Evolutionary conservation across 2,113 vertebrate species (phyloP).

Genomic region (human (Homo sapiens)): GRCh38 chr7:122013001-122013500

Average conservation of each 20-base stretch:
- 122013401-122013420: conserved; percentile 86
- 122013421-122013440: conserved; percentile 84
- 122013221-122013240: conserved; percentile 80
- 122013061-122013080: conserved; percentile 72
- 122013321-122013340: conserved; percentile 81
- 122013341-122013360: conserved; percentile 83
- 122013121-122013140: conserved; percentile 66
- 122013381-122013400: conserved; percentile 84
- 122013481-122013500: conserved; percentile 82
- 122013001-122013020: conserved; percentile 64
- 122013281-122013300: conserved; percentile 77
- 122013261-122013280: conserved; percentile 76
- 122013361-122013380: conserved; percentile 89
- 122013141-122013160: conserved; percentile 78
- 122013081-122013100: conserved; percentile 71
- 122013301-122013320: conserved; percentile 73
- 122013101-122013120: conserved; percentile 77
- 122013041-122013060: conserved; percentile 75
- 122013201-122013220: conserved; percentile 77
- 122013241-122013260: conserved; percentile 79
- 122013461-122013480: conserved; percentile 82
- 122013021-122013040: conserved; percentile 54
- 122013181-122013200: conserved; percentile 78
- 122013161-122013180: conserved; percentile 85
- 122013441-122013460: conserved; percentile 80